Conservation (phyloP, 2,113 vertebrate species). For the Actenoides hombroni region DNA sequence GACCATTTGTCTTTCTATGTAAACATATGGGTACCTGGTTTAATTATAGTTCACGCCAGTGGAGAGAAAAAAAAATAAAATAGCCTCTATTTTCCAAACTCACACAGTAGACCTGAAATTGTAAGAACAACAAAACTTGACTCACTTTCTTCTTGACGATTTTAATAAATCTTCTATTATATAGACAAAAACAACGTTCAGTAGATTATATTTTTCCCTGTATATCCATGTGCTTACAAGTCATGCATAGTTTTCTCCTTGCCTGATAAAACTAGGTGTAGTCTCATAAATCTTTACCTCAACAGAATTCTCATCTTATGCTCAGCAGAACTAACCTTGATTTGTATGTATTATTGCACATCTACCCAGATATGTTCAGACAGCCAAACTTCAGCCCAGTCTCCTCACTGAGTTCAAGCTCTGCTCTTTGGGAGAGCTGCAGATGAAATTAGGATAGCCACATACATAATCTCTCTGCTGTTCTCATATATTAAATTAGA, state of each 20-base stretch:
- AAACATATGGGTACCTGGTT: background rate
- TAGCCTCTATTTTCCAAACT: background rate
- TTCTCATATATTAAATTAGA: background rate
- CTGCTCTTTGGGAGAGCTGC: background rate
- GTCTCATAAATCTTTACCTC: background rate
- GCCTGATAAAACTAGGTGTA: background rate
- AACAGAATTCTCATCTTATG: background rate
- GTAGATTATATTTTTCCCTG: background rate
- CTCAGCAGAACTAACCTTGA: background rate
- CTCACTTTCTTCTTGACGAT: background rate
- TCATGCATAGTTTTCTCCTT: background rate
- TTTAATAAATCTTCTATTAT: background rate
- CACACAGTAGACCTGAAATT: background rate
- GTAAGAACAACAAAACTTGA: background rate
- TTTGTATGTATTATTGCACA: background rate
- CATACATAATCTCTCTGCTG: background rate
- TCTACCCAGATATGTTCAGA: background rate
- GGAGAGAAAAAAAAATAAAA: background rate
- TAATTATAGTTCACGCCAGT: background rate
- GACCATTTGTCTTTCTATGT: slow-evolving; percentile 30
- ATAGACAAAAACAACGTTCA: background rate
- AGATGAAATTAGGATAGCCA: background rate
- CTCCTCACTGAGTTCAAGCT: background rate
- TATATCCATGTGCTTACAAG: background rate
- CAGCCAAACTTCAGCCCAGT: background rate